Base-by-base conservation (phyloP, 2,113 vertebrate genomes). In the Grammomys dolichurus region DNA sequence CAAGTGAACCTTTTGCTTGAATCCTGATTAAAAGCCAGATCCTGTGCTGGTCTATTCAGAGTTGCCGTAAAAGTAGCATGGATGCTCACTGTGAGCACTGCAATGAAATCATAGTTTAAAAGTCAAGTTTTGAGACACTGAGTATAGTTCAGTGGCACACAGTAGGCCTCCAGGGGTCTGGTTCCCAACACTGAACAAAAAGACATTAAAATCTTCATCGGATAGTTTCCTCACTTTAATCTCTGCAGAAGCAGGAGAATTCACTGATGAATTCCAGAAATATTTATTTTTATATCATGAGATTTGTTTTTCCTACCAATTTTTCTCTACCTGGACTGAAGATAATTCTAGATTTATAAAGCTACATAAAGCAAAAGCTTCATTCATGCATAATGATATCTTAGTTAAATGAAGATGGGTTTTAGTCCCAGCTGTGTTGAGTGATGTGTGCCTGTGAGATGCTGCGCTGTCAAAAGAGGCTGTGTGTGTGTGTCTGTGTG, bases 101-200 rank as follows among this genome's bases (percentile, higher is more conserved):
- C 24, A 58, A 46, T 60, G 28, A 91, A 92, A 91, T 88, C 7
- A 69, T 5, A 90, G 65, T 91, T 94, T 76, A 95, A 93, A 87
- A 94, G 46, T 46, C 67, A 89, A 24, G 22, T 26, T 81, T 70
- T n/a, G 77, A 56, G 40, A 7, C 6, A 11, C 20, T 36, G 14
- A 2, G 7, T 40, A 4, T 9, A 28, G 65, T 46, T 48, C 40
- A 48, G 40, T 60, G 16, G 31, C 70, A 73, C 26, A 56, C 1
- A 81, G 40, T 28, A 89, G 84, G 22, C 11, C 7, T 46, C 67
- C 46, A 19, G 24, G 40, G 7, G 43, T 3, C 31, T 48, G 36
- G 28, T 73, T 36, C 17, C 7, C 5, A 78, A 54, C 40, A 73
- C 67, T 70, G 48, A 16, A 54, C n/a, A 91, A 43, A 73, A 51